Conservation (phyloP, 1,140 invertebrate genomes). For the Zelostemma sp. region DNA sequence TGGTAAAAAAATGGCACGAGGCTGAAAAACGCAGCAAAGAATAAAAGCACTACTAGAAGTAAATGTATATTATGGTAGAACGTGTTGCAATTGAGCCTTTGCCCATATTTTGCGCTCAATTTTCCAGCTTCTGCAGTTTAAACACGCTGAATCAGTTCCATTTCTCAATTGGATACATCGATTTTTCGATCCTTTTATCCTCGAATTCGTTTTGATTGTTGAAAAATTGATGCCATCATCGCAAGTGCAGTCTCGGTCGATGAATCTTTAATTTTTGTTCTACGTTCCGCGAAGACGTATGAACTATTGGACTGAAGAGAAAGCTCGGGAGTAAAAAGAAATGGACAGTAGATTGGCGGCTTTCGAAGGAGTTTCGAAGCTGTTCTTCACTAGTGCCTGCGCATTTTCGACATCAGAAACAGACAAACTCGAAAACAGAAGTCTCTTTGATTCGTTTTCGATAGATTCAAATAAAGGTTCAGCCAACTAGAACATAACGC, state of each 20-base stretch:
- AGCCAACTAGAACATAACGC: neutral
- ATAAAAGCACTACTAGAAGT: conserved; percentile 1
- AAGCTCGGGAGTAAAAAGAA: neutral
- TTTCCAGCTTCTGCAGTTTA: too few relatives aligned
- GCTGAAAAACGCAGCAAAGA: conserved; percentile 3
- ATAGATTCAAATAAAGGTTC: neutral
- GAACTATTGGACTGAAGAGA: too few relatives aligned
- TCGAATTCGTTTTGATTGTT: too few relatives aligned
- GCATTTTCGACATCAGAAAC: conserved; percentile 6
- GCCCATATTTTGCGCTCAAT: neutral
- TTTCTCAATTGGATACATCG: too few relatives aligned
- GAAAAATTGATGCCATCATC: too few relatives aligned
- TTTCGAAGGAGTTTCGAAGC: conserved; percentile 1
- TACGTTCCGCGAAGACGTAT: too few relatives aligned
- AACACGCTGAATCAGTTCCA: too few relatives aligned
- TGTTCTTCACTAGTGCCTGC: neutral
- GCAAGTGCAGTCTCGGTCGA: too few relatives aligned
- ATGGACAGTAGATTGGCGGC: conserved; percentile 1
- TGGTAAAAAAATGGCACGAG: conserved; percentile 7
- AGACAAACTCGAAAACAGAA: conserved; percentile 7
- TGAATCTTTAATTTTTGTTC: too few relatives aligned
- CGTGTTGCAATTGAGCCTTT: conserved; percentile 1
- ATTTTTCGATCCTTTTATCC: too few relatives aligned
- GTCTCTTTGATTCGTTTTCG: conserved; percentile 2
- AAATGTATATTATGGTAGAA: neutral